Evolutionary conservation across 2,797 vertebrate species (phyloP), one percentile per base, ranked within the genome.

Genomic region (Bucorvus abyssinicus): DNA sequence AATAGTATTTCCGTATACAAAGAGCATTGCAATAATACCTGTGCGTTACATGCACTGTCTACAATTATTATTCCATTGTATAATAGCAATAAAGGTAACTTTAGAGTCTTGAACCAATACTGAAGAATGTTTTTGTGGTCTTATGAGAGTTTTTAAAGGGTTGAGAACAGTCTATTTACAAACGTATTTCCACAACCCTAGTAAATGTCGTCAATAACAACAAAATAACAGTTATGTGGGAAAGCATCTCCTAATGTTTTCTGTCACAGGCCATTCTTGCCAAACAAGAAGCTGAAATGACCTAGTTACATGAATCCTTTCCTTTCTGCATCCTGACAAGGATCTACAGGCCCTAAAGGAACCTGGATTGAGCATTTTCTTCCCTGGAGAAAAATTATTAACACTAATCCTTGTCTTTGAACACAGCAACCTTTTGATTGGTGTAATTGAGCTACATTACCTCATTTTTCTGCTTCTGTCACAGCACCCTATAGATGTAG

Each of bases 351-450:
- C 89, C 78, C 95, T 91, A 87, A 89, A 94, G 96, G 96, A 97
- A 96, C 93, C 71, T 91, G 84, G 84, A 96, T 98, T 7, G 92
- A 97, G 91, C 89, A 89, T 96, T 95, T 89, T 69, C 86, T 93
- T 97, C 97, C 96, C 97, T 63, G 80, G 95, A 96, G 97, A 97
- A 92, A 97, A 97, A 97, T 97, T 97, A 97, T 97, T 97, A 97
- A 92, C 92, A 69, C 95, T 97, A 98, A 98, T 97, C 96, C 96
- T 95, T 94, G 87, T 92, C 96, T 97, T 97, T 97, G 96, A 98
- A 97, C 92, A 97, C 96, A 96, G 89, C 79, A 93, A 91, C 95
- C 65, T 14, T 22, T 89, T 82, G 57, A 95, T 91, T 97, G 95
- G 93, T 94, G 91, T 96, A 96, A 96, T 65, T 91, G 94, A 96